These are phyloP conservation scores for Babylonia areolata DNA, from an alignment of 1,140 invertebrate species.

Conservation along the genomic window DNA sequence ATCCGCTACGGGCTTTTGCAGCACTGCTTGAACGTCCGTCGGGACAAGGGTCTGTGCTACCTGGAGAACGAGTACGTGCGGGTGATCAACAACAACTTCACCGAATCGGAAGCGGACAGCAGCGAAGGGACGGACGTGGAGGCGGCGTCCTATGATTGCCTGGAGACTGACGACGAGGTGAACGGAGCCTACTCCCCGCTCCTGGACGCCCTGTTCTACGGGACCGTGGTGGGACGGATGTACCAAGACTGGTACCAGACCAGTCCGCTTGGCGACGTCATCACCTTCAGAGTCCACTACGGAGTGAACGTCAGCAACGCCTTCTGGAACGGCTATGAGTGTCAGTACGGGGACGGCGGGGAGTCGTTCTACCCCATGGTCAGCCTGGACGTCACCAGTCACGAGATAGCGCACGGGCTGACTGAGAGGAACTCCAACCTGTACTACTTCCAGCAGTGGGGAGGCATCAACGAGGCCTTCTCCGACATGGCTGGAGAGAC, in stretches of 20 bases:
- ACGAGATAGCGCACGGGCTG: constrained; percentile 60
- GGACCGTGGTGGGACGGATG: constrained; percentile 46
- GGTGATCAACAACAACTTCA: constrained; percentile 52
- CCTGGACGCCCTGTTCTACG: constrained; percentile 53
- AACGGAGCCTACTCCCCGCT: constrained; percentile 56
- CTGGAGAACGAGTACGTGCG: constrained; percentile 57
- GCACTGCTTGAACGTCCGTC: constrained; percentile 38
- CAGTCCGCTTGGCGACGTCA: constrained; percentile 23
- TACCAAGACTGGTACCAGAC: constrained; percentile 48
- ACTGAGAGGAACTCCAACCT: constrained; percentile 53
- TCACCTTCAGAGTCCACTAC: constrained; percentile 56
- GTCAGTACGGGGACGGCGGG: constrained; percentile 54
- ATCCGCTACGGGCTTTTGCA: constrained; percentile 48
- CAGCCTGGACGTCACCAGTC: constrained; percentile 48
- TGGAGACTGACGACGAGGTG: constrained; percentile 41
- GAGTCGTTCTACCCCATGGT: constrained; percentile 45
- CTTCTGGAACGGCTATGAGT: constrained; percentile 34
- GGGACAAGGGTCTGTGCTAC: constrained; percentile 40
- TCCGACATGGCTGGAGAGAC: constrained; percentile 61
- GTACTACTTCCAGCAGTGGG: constrained; percentile 52
- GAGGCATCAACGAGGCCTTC: constrained; percentile 59
- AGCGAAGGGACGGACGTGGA: constrained; percentile 1
- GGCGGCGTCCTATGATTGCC: constrained; percentile 22
- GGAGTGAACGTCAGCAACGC: constrained; percentile 42
- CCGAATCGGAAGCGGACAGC: neutral